Base-by-base conservation (phyloP, 2,113 vertebrate genomes). In the mouse (Mus musculus) region DNA sequence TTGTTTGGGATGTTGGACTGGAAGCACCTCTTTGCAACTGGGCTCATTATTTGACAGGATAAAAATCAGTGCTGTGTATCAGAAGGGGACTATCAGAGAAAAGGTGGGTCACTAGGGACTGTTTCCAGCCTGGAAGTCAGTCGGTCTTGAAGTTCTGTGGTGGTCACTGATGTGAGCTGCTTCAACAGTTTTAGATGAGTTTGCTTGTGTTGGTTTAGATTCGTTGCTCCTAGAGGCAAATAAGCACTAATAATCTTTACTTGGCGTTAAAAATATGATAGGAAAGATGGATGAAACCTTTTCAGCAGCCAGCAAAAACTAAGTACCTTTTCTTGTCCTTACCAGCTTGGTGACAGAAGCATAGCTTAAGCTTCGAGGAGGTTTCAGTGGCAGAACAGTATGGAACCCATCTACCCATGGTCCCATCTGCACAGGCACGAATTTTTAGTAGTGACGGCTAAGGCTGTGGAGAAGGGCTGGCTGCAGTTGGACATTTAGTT, bases 241-340 rank as follows among this genome's bases (percentile, higher is more conserved):
- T 76, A 96, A 84, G 49, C 67, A 81, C 10, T 56, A 75, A 71
- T 82, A 82, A 14, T 49, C 85, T 89, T 87, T 94, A 82, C 61
- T 52, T 69, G 46, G 72, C 86, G 85, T 87, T 54, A 42, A 81
- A 87, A 77, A 81, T 56, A 39, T 93, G 30, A 1, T 52, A 75
- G 56, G 22, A 73, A 89, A 30, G 61, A 33, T 69, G 13, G 59
- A 39, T 94, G 71, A 82, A 82, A 87, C 24, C 36, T 91, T 92
- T 72, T 56, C 56, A 88, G 26, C 30, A 94, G 52, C 42, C 46
- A 86, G n/a, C 67, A 94, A 52, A 54, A 91, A 92, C 75, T 80
- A 49, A 33, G 42, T 65, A 28, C 77, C 28, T 89, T 77, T 13
- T 76, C 86, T 5, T 95, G 90, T 80, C 36, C 89, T 91, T 42